phyloP scores from a whole-genome alignment of 1,140 invertebrate species.

The Drosophila carrolli region DNA sequence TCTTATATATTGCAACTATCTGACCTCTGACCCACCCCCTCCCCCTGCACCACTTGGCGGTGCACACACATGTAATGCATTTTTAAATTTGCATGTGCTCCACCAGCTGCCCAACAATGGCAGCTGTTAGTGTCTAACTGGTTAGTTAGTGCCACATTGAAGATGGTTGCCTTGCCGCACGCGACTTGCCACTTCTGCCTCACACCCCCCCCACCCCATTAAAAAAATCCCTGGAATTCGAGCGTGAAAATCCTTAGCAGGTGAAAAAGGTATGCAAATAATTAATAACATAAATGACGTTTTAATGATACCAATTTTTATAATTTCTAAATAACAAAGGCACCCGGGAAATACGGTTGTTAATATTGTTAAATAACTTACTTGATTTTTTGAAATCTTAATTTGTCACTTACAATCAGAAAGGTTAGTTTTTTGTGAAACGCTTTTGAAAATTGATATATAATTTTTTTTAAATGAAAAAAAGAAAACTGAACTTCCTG shows the following conservation, averaged over 20 bases:
- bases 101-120: conserved; percentile 38
- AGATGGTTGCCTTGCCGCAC: conserved; percentile 9
- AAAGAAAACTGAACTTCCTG: neutral
- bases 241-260: neutral
- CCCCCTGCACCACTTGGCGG: conserved; percentile 5
- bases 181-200: neutral
- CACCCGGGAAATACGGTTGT: neutral
- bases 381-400: neutral
- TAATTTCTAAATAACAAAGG: neutral
- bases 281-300: neutral
- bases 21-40: conserved; percentile 1
- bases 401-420: neutral
- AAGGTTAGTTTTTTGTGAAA: too few species aligned
- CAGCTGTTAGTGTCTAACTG: conserved; percentile 72
- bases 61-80: conserved; percentile 73
- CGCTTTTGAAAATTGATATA: too few species aligned
- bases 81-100: conserved; percentile 76
- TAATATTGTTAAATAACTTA: neutral
- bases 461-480: neutral
- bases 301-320: neutral
- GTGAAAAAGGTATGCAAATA: neutral
- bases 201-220: too few species aligned
- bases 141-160: conserved; percentile 71
- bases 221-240: neutral
- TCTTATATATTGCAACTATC: conserved; percentile 23